A percentile compares a stretch with the other conserved stretches of the same genome.
phyloP scores from a whole-genome alignment of 1,140 invertebrate genomes.

The Sinella curviseta region DNA sequence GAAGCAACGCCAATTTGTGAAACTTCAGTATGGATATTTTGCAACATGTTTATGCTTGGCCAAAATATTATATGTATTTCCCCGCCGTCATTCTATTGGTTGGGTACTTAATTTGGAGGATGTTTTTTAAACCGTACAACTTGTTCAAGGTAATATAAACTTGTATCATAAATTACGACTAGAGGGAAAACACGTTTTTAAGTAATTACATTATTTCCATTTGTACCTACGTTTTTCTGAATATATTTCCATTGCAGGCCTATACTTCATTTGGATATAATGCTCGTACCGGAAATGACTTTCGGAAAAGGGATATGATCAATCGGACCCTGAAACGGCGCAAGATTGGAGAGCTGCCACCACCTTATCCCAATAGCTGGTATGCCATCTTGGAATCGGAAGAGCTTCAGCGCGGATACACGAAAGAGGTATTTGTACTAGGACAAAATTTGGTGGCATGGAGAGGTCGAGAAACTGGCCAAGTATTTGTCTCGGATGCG shows the following conservation, averaged over 20 bases:
- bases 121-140: background rate
- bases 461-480: slow-evolving; percentile 55
- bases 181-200: too few relatives aligned
- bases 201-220: too few relatives aligned
- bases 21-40: too few relatives aligned
- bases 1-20: too few relatives aligned
- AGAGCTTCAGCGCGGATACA: slow-evolving; percentile 63
- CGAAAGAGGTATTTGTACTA: slow-evolving; percentile 67
- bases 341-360: slow-evolving; percentile 67
- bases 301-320: slow-evolving; percentile 52
- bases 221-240: too few relatives aligned
- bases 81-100: too few relatives aligned
- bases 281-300: background rate
- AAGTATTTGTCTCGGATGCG: slow-evolving; percentile 59
- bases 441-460: slow-evolving; percentile 61
- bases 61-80: too few relatives aligned
- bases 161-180: too few relatives aligned
- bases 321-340: slow-evolving; percentile 57
- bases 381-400: slow-evolving; percentile 73
- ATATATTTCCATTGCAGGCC: background rate
- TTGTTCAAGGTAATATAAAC: background rate
- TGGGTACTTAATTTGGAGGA: background rate
- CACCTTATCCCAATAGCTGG: slow-evolving; percentile 89
- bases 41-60: too few relatives aligned
- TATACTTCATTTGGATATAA: background rate